phyloP scores from a whole-genome alignment of 1,140 invertebrate genomes.

The Neomicropteryx cornuta region DNA sequence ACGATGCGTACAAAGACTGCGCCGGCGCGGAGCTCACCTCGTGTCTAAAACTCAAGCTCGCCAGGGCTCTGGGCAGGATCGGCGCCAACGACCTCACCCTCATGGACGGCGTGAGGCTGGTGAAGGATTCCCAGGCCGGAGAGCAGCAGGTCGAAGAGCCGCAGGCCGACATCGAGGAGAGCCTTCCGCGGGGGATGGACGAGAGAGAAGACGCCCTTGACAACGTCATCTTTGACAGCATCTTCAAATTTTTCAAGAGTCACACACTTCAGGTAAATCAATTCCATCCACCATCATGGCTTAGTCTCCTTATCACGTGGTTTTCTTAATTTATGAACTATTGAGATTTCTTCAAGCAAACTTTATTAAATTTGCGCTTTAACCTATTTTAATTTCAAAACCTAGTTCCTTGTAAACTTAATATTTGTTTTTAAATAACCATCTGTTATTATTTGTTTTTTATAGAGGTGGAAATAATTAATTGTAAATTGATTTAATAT shows the following conservation, averaged over 20 bases:
- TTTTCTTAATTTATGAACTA: constrained; percentile 11
- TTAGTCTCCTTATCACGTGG: too few relatives aligned
- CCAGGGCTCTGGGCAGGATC: constrained; percentile 58
- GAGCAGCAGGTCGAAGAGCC: constrained; percentile 41
- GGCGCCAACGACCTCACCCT: constrained; percentile 48
- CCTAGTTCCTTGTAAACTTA: constrained; percentile 17
- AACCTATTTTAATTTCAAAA: constrained; percentile 19
- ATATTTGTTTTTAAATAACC: constrained; percentile 6
- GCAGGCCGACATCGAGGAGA: constrained; percentile 55
- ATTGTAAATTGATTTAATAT: too few relatives aligned
- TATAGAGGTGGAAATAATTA: constrained; percentile 1
- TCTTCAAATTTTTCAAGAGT: constrained; percentile 59
- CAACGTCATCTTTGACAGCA: constrained; percentile 59
- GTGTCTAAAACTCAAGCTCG: constrained; percentile 65
- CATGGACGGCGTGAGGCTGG: constrained; percentile 59
- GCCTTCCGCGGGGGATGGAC: constrained; percentile 52
- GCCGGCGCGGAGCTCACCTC: constrained; percentile 53
- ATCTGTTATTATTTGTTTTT: not conserved
- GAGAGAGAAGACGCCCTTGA: constrained; percentile 64
- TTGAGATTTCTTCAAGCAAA: constrained; percentile 19
- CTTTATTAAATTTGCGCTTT: constrained; percentile 24
- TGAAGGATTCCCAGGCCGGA: constrained; percentile 42
- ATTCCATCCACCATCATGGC: not conserved
- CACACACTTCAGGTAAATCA: constrained; percentile 60
- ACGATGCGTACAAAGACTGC: constrained; percentile 60